These are phyloP conservation scores for Eucriotettix oculatus DNA, from an alignment of 2,888 invertebrate genomes.

Conservation along the genomic window DNA sequence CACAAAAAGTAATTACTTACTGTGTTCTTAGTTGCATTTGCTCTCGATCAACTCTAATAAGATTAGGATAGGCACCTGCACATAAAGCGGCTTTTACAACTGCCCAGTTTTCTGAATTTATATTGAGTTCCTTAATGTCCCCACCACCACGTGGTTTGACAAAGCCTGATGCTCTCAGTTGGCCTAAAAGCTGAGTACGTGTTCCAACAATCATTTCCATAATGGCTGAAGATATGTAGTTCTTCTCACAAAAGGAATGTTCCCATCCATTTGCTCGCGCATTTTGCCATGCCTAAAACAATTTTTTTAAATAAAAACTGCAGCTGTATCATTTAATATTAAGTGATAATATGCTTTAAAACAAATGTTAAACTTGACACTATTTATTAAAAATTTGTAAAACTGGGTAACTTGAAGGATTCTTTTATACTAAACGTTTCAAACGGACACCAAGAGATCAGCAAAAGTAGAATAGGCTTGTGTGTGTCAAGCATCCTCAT, in stretches of 20 bases:
- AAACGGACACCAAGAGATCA: no score
- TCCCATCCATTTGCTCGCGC: constrained; percentile 45
- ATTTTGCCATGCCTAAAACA: constrained; percentile 25
- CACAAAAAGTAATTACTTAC: constrained; percentile 23
- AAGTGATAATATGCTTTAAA: no score
- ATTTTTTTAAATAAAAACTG: no score
- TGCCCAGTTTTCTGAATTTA: constrained; percentile 73
- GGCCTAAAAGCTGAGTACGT: constrained; percentile 65
- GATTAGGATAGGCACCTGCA: constrained; percentile 79
- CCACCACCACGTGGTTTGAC: constrained; percentile 34
- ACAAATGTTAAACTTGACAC: no score
- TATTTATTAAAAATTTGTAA: no score
- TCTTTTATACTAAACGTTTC: no score
- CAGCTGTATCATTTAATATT: no score
- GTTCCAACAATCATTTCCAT: constrained; percentile 85
- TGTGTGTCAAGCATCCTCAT: no score
- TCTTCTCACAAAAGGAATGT: constrained; percentile 52
- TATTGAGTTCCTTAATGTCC: constrained; percentile 64
- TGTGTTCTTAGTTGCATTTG: constrained; percentile 43
- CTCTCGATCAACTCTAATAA: constrained; percentile 55
- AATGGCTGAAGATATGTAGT: constrained; percentile 59
- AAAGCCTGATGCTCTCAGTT: constrained; percentile 53
- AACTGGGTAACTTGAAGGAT: no score
- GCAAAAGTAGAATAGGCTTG: no score
- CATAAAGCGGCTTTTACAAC: constrained; percentile 79